These are phyloP conservation scores for Sander lucioperca DNA, from an alignment of 2,113 vertebrate species.

Conservation along the genomic window DNA sequence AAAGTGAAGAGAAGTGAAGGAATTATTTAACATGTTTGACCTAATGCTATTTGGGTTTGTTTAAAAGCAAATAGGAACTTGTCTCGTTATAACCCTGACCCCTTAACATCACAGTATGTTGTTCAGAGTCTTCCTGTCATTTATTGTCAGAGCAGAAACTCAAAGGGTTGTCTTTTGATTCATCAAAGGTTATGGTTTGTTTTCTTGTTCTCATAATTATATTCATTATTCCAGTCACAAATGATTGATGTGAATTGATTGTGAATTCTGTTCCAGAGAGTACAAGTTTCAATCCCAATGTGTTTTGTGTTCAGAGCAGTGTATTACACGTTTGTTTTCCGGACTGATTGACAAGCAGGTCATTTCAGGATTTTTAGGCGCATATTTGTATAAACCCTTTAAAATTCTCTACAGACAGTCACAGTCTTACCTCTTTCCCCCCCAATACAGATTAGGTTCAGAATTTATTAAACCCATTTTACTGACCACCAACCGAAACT, in stretches of 20 bases:
- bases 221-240: slow-evolving; percentile 55
- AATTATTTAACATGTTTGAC: slow-evolving; percentile 36
- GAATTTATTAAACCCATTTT: slow-evolving; percentile 54
- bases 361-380: slow-evolving; percentile 62
- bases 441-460: slow-evolving; percentile 57
- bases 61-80: slow-evolving; percentile 27
- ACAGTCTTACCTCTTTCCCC: slow-evolving; percentile 29
- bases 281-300: slow-evolving; percentile 27
- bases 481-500: slow-evolving; percentile 45
- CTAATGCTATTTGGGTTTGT: slow-evolving; percentile 27
- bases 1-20: slow-evolving; percentile 11
- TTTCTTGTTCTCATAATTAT: slow-evolving; percentile 55
- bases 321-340: slow-evolving; percentile 54
- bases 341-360: slow-evolving; percentile 70
- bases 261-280: slow-evolving; percentile 44
- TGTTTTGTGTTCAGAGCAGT: slow-evolving; percentile 45
- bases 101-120: slow-evolving; percentile 18
- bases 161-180: slow-evolving; percentile 26
- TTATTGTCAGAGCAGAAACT: slow-evolving; percentile 24
- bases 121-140: slow-evolving; percentile 32
- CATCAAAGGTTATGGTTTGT: slow-evolving; percentile 45
- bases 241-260: slow-evolving; percentile 64
- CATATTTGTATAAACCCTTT: slow-evolving; percentile 65
- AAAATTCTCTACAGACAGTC: slow-evolving; percentile 59
- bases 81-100: slow-evolving; percentile 17